These are phyloP conservation scores for Nasonovia ribisnigri DNA, from an alignment of 2,888 invertebrate genomes.

Conservation along the genomic window DNA sequence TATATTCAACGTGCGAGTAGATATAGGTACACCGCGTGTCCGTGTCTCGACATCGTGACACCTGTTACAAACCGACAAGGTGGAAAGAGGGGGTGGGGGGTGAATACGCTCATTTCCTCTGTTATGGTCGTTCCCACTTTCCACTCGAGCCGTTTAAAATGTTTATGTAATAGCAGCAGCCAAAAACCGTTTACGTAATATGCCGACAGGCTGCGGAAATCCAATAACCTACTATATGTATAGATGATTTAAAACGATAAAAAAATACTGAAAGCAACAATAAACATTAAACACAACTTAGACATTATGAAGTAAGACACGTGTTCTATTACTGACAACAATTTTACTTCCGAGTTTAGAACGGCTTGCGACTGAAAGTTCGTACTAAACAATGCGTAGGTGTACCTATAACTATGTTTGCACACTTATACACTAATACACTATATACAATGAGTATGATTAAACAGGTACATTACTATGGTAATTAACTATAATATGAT, in stretches of 20 bases:
- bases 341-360: not conserved
- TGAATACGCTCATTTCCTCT: not conserved
- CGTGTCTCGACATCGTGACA: not conserved
- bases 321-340: not conserved
- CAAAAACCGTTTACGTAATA: constrained; percentile 1
- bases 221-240: not conserved
- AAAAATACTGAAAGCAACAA: not conserved
- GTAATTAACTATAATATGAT: too few relatives aligned
- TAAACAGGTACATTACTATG: too few relatives aligned
- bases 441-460: too few relatives aligned
- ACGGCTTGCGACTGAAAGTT: not conserved
- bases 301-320: not conserved
- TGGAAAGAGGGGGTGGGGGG: not conserved
- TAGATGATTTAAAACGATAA: not conserved
- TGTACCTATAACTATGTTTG: not conserved
- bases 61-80: not conserved
- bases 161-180: not conserved
- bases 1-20: not conserved
- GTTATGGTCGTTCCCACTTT: not conserved
- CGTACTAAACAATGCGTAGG: not conserved
- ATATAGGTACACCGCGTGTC: not conserved
- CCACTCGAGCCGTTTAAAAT: not conserved
- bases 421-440: not conserved
- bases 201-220: not conserved
- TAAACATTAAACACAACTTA: not conserved